Conservation (phyloP, 2,888 invertebrate species). For the Merodon equestris region DNA sequence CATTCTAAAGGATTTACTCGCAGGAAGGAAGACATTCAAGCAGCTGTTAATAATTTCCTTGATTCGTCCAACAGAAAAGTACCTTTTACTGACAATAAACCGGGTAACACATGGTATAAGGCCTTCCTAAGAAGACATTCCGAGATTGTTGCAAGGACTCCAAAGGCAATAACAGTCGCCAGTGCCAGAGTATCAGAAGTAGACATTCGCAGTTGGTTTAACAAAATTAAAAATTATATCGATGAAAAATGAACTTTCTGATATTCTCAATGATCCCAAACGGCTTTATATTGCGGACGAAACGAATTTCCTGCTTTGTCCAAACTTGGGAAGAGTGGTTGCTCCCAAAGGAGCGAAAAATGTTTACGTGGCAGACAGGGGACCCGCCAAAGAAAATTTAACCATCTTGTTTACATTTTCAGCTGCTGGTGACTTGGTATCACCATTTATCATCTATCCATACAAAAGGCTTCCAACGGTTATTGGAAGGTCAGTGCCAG, state of each 20-base stretch:
- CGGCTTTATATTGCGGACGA: slow-evolving; percentile 36
- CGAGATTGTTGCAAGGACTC: background rate
- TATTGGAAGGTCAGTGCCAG: background rate
- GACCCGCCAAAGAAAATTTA: slow-evolving; percentile 70
- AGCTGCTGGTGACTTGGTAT: slow-evolving; percentile 67
- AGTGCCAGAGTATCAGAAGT: slow-evolving; percentile 9
- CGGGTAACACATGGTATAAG: slow-evolving; percentile 13
- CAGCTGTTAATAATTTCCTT: background rate
- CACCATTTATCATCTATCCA: background rate
- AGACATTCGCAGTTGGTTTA: slow-evolving; percentile 27
- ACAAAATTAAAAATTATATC: slow-evolving; percentile 6
- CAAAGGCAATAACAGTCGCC: slow-evolving; percentile 9
- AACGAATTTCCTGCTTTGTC: slow-evolving; percentile 71
- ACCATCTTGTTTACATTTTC: slow-evolving; percentile 71
- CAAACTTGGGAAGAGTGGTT: slow-evolving; percentile 70
- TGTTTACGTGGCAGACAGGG: slow-evolving; percentile 69
- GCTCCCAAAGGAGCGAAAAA: slow-evolving; percentile 70
- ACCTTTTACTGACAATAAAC: background rate
- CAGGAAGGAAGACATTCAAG: slow-evolving; percentile 9
- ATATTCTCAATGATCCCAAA: slow-evolving; percentile 18
- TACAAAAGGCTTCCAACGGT: background rate
- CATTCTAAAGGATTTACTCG: slow-evolving; percentile 7
- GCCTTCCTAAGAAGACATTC: slow-evolving; percentile 15
- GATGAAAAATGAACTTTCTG: background rate
- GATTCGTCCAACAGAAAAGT: background rate